Conservation (phyloP, 2,797 vertebrate genomes). For the Chrysolophus pictus region DNA sequence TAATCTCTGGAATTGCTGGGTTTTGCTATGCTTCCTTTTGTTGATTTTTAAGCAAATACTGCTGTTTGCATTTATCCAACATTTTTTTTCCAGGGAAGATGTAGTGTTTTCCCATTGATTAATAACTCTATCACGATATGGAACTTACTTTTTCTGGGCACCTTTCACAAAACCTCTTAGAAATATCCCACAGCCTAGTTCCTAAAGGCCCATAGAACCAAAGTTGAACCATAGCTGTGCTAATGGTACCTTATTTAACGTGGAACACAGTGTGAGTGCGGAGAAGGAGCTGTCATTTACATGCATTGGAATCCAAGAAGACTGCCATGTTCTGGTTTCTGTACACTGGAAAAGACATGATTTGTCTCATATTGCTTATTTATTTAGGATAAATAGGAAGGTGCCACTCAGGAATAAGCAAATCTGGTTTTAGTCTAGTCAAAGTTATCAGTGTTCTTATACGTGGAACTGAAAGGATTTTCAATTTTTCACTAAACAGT, state of each 20-base stretch:
- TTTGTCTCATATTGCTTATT: not conserved
- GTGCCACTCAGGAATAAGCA: not conserved
- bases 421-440: conserved; percentile 16
- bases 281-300: not conserved
- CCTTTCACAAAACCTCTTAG: not conserved
- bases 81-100: not conserved
- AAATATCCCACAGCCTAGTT: not conserved
- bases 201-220: not conserved
- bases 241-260: not conserved
- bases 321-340: not conserved
- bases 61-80: not conserved
- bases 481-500: conserved; percentile 7
- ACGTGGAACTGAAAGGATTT: conserved; percentile 6
- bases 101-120: not conserved
- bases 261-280: not conserved
- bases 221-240: not conserved
- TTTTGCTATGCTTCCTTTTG: not conserved
- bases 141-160: not conserved
- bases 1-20: not conserved
- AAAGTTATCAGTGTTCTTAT: conserved; percentile 22
- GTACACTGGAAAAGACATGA: not conserved
- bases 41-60: not conserved
- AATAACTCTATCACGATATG: not conserved
- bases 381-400: not conserved
- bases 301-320: not conserved